phyloP scores from a whole-genome alignment of 2,888 invertebrate genomes.

The Drosophila nr. perissopoda region DNA sequence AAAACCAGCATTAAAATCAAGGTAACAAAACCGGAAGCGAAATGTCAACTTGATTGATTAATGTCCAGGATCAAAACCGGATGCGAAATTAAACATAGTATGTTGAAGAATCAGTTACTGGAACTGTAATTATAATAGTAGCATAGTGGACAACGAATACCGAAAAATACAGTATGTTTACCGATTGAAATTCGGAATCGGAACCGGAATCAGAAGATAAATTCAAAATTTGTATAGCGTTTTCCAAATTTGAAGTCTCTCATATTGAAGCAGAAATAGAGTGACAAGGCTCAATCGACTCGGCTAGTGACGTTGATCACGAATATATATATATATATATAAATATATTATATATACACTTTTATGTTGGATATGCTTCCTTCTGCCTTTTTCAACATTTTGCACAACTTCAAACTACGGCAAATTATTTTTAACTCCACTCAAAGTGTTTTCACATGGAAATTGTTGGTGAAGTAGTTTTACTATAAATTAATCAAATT shows the following conservation, averaged over 20 bases:
- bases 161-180: background rate
- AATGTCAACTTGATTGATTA: background rate
- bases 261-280: background rate
- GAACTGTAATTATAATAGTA: background rate
- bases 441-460: background rate
- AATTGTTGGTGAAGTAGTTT: background rate
- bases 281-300: background rate
- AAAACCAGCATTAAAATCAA: background rate
- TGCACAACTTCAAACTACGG: background rate
- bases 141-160: background rate
- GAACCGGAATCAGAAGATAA: background rate
- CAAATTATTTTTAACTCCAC: background rate
- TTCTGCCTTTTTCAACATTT: background rate
- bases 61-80: background rate
- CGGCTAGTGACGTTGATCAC: background rate
- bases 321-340: background rate
- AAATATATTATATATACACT: background rate
- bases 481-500: slow-evolving; percentile 10
- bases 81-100: background rate
- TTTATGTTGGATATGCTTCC: background rate
- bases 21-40: background rate
- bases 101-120: background rate
- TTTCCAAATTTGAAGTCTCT: no score
- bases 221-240: background rate
- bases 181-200: background rate